These are phyloP conservation scores for Drosophila nr. medialis DNA, from an alignment of 2,888 invertebrate genomes.

Conservation along the genomic window DNA sequence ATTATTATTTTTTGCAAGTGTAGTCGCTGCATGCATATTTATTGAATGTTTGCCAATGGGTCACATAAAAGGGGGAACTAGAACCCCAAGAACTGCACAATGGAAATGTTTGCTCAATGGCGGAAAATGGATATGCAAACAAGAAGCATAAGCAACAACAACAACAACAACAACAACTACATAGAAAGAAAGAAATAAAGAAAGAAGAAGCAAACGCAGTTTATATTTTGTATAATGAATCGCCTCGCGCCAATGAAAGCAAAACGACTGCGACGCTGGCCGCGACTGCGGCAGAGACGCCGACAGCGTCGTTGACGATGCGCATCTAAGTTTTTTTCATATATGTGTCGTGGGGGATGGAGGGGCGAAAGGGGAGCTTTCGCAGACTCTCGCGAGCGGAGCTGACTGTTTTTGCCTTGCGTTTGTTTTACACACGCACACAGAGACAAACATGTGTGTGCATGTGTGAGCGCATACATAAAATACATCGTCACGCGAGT, in stretches of 20 bases:
- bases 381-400: constrained; percentile 60
- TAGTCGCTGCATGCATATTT: constrained; percentile 16
- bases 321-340: constrained; percentile 59
- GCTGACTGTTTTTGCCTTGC: constrained; percentile 46
- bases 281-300: constrained; percentile 23
- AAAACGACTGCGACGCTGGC: constrained; percentile 39
- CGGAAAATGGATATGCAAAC: constrained; percentile 78
- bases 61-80: constrained; percentile 26
- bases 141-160: constrained; percentile 53
- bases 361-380: constrained; percentile 48
- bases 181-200: background rate
- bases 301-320: constrained; percentile 51
- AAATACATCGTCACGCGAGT: constrained; percentile 82
- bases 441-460: constrained; percentile 4
- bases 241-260: constrained; percentile 68
- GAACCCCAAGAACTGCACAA: constrained; percentile 44
- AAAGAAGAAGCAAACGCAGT: constrained; percentile 43
- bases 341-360: constrained; percentile 24
- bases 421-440: constrained; percentile 29
- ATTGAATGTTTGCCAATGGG: constrained; percentile 50
- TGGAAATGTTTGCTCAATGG: constrained; percentile 63
- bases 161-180: constrained; percentile 1
- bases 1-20: constrained; percentile 1
- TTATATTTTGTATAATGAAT: constrained; percentile 59
- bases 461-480: constrained; percentile 45